phyloP scores from a whole-genome alignment of 2,888 invertebrate genomes.

The Fragum fragum region DNA sequence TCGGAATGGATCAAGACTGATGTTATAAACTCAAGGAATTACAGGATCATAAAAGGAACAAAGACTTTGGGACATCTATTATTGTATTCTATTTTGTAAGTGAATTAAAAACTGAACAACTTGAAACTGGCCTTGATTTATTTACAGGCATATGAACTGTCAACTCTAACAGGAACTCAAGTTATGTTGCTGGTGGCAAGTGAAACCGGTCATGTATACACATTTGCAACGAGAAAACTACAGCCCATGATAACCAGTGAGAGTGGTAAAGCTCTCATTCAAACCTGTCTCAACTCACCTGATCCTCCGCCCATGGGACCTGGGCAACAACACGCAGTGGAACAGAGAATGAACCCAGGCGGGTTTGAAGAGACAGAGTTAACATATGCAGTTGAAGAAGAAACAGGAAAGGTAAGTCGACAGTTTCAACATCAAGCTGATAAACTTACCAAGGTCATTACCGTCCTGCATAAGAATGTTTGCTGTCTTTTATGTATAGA shows the following conservation, averaged over 20 bases:
- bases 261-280: slow-evolving; percentile 97
- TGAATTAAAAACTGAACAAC: too few species aligned
- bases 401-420: slow-evolving; percentile 63
- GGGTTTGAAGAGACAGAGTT: slow-evolving; percentile 99
- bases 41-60: too few species aligned
- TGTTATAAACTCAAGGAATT: too few species aligned
- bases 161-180: slow-evolving; percentile 99
- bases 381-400: slow-evolving; percentile 92
- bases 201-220: slow-evolving; percentile 99
- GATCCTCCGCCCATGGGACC: slow-evolving; percentile 89
- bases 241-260: slow-evolving; percentile 99
- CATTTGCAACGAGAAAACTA: slow-evolving; percentile 97
- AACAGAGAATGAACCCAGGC: slow-evolving; percentile 99
- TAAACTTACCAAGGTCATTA: too few species aligned
- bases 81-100: too few species aligned
- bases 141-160: slow-evolving; percentile 98
- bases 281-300: slow-evolving; percentile 99
- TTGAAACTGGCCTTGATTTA: too few species aligned
- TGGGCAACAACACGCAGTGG: slow-evolving; percentile 88
- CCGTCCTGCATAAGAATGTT: too few species aligned
- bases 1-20: too few species aligned
- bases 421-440: too few species aligned
- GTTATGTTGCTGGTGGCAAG: slow-evolving; percentile 99
- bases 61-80: too few species aligned
- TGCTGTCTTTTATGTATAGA: too few species aligned